Base-by-base conservation (phyloP, 1,140 invertebrate genomes). In the Ladona fulva region DNA sequence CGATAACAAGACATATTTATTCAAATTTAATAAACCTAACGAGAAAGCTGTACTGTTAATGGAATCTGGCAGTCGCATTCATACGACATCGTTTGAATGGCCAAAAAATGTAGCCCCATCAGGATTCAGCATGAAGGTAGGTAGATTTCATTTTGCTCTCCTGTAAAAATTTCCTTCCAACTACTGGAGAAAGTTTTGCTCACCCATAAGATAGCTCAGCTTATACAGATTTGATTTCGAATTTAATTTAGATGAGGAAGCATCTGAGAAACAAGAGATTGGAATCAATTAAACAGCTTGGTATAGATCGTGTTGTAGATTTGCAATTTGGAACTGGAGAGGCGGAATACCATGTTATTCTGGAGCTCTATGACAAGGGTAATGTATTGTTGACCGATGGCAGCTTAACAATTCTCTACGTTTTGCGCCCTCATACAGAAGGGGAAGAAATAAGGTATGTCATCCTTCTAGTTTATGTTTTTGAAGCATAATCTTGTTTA, bases 11-110 rank as follows among this genome's bases (percentile, higher is more conserved):
- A 98, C 96, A 0, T 99, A 99, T 87, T 88, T 99, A 11, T 94
- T 99, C 79, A 91, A 94, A 81, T 87, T 99, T 24, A 92, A 94
- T 84, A 87, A 90, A 79, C 90, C 88, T 12, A 93, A 93, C 82
- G 90, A 95, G 82, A 99, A 99, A 87, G 88, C 88, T 79, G 88
- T 98, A 11, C 85, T 99, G 75, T 84, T 99, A 5, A 84, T 99
- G 5, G 98, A 99, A 88, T 99, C 97, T 10, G 98, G 97, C 0
- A 93, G 91, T 78, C 87, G 97, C 77, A 92, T 99, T 80, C 98
- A 99, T 84, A 92, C 91, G 76, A 99, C 98, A 22, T 92, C 89
- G 25, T 99, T 96, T 88, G 97, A 99, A 84, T 99, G 98, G 98
- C 97, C 97, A 0, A 99, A 99, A 88, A 97, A 97, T 90, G 89